These are phyloP conservation scores for Thaumetopoea pityocampa DNA, from an alignment of 1,140 invertebrate species.

Conservation along the genomic window DNA sequence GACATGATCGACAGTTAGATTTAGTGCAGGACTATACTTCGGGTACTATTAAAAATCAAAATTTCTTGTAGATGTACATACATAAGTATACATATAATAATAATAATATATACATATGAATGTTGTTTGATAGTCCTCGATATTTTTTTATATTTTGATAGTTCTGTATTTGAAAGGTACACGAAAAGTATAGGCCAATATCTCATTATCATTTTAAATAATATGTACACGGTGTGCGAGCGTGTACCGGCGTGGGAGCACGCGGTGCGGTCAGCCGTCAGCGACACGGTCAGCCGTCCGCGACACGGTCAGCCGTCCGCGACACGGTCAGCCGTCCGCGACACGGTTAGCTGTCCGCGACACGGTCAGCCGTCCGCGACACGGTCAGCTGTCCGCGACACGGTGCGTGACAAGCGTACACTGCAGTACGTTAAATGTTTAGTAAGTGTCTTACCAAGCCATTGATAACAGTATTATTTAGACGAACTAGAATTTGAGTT, in stretches of 20 bases:
- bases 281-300: constrained; percentile 45
- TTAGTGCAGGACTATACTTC: constrained; percentile 69
- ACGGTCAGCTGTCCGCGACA: constrained; percentile 69
- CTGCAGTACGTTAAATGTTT: constrained; percentile 49
- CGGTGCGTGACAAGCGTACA: constrained; percentile 46
- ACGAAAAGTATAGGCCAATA: constrained; percentile 70
- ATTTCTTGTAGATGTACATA: constrained; percentile 71
- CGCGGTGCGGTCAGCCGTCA: constrained; percentile 73
- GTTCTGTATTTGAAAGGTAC: constrained; percentile 73
- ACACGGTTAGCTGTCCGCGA: constrained; percentile 71
- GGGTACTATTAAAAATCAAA: constrained; percentile 62
- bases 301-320: constrained; percentile 71
- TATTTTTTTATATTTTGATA: constrained; percentile 78
- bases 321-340: no score
- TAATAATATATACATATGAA: constrained; percentile 71
- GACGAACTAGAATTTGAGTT: constrained; percentile 67
- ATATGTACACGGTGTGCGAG: constrained; percentile 61
- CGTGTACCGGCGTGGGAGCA: no score
- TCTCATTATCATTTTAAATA: constrained; percentile 69
- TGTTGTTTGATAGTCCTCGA: constrained; percentile 75
- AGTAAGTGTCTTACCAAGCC: constrained; percentile 72
- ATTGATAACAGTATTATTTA: constrained; percentile 76
- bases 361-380: no score
- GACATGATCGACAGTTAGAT: constrained; percentile 60
- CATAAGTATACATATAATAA: constrained; percentile 62